phyloP scores from a whole-genome alignment of 2,797 vertebrate species.

The Helicolenus hilgendorfi region DNA sequence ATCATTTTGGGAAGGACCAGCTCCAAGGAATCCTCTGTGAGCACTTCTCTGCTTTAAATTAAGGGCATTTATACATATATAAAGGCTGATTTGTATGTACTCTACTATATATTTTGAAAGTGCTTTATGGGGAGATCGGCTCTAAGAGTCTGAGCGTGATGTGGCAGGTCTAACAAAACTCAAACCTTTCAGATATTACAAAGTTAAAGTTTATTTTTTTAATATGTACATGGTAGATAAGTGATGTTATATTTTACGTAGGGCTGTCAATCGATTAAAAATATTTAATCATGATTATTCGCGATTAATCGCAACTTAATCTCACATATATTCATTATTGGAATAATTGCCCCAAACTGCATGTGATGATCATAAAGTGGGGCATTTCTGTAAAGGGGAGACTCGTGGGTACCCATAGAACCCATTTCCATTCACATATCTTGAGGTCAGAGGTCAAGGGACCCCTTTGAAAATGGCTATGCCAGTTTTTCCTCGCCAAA shows the following conservation, averaged over 20 bases:
- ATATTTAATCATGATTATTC: no score
- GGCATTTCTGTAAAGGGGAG: no score
- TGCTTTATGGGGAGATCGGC: neutral
- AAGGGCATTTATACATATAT: neutral
- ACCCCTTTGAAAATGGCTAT: no score
- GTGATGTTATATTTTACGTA: neutral
- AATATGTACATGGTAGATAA: neutral
- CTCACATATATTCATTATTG: no score
- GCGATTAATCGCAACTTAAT: no score
- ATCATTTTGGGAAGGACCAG: slow-evolving; percentile 25
- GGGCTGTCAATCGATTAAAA: no score
- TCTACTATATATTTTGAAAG: neutral
- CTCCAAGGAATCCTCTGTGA: neutral
- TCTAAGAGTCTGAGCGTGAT: neutral
- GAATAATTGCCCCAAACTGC: no score
- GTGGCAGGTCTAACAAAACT: neutral
- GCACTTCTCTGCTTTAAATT: neutral
- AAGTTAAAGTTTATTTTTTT: neutral
- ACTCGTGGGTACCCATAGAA: no score
- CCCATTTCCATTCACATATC: no score
- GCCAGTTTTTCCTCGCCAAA: no score
- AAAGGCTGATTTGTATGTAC: neutral
- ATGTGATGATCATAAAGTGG: no score
- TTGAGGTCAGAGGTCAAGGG: no score
- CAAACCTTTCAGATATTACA: neutral